phyloP scores from a whole-genome alignment of 2,888 invertebrate genomes.

The Ceraclea dissimilis region DNA sequence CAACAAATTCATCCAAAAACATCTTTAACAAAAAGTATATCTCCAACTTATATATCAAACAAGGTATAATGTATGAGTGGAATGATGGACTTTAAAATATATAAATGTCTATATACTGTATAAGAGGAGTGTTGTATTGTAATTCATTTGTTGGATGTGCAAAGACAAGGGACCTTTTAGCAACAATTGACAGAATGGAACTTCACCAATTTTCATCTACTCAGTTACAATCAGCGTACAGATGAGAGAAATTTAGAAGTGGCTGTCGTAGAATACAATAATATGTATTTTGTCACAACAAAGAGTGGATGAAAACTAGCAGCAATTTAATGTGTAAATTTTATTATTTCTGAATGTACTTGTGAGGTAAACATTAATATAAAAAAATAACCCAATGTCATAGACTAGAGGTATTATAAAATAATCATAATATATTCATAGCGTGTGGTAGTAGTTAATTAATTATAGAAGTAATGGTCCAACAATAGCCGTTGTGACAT shows the following conservation, averaged over 20 bases:
- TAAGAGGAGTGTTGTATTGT: too few species aligned
- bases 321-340: slow-evolving; percentile 1
- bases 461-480: slow-evolving; percentile 18
- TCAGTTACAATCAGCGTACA: too few species aligned
- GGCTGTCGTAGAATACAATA: too few species aligned
- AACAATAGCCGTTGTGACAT: slow-evolving; percentile 26
- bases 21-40: not conserved
- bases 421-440: too few species aligned
- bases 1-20: slow-evolving; percentile 8
- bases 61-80: not conserved
- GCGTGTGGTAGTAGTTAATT: not conserved
- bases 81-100: too few species aligned
- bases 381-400: not conserved
- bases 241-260: too few species aligned
- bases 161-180: slow-evolving; percentile 24
- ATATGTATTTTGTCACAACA: too few species aligned
- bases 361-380: not conserved
- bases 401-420: too few species aligned
- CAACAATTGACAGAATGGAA: slow-evolving; percentile 4
- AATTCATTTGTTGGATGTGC: slow-evolving; percentile 21
- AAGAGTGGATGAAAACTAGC: too few species aligned
- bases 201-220: not conserved
- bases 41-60: not conserved
- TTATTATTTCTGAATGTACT: slow-evolving; percentile 7
- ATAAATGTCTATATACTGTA: not conserved